Base-by-base conservation (phyloP, 2,113 vertebrate genomes). In the Lontra canadensis region DNA sequence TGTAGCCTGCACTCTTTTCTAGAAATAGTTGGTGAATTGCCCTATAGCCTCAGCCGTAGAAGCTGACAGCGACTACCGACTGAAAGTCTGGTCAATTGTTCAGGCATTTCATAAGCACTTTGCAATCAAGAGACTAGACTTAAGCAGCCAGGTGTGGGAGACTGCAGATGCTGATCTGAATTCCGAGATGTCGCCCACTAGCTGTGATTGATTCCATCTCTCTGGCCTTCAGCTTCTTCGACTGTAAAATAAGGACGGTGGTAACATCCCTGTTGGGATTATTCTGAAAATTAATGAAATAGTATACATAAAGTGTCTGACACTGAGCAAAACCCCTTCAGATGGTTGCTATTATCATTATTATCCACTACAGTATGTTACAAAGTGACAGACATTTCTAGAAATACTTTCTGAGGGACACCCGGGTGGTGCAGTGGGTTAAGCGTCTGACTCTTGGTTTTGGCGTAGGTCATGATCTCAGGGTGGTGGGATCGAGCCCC, bases 281-380 rank as follows among this genome's bases (percentile, higher is more conserved):
- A 52, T 74, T 74, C n/a, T 44, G 42, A 88, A 87, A 73, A 74
- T 55, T 80, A 55, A 95, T 52, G 20, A 73, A 34, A 81, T 61
- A 39, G 3, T 74, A 7, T 44, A 29, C 25, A 8, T 11, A 81
- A 10, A 67, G 34, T 61, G 25, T 5, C 26, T 73, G 20, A 55
- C 11, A 23, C 55, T 20, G 29, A 63, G 31, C 11, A 36, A 81
- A 29, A 21, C 17, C 13, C 42, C 55, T 81, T 81, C 55, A 52
- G 9, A 52, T 74, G n/a, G 26, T 42, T n/a, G 25, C 15, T 44
- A 13, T 61, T 31, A 25, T 21, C 36, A 36, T 25, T 61, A 76
- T 52, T 52, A 39, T 34, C 39, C 4, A 29, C 26, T 20, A 21
- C 21, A 79, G 21, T 12, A 39, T 31, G 18, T 63, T 63, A n/a